A percentile compares a stretch with the other conserved stretches of the same genome.
Conservation (phyloP, 1,140 invertebrate genomes). For the Galleria mellonella region DNA sequence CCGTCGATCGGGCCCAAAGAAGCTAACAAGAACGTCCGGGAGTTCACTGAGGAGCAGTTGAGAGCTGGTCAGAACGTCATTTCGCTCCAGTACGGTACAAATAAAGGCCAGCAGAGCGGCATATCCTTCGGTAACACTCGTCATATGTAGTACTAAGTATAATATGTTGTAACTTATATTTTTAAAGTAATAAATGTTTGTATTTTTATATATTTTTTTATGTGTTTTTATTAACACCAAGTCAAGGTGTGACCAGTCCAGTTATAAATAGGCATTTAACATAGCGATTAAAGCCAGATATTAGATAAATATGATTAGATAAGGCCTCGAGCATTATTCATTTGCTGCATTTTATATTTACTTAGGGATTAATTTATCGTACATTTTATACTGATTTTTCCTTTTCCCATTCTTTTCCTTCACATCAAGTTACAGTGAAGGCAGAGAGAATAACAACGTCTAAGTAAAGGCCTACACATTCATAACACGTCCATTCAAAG, state of each 20-base stretch:
- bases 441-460: too few relatives aligned
- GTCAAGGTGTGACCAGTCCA: constrained; percentile 12
- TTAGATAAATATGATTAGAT: too few relatives aligned
- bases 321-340: too few relatives aligned
- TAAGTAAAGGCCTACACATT: too few relatives aligned
- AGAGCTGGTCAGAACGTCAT: constrained; percentile 93
- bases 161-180: constrained; percentile 1
- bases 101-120: constrained; percentile 94
- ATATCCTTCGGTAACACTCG: constrained; percentile 95
- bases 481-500: too few relatives aligned
- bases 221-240: constrained; percentile 5
- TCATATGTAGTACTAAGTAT: constrained; percentile 89
- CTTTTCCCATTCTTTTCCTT: too few relatives aligned
- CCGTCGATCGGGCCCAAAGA: constrained; percentile 95
- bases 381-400: too few relatives aligned
- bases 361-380: too few relatives aligned
- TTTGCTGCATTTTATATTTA: too few relatives aligned
- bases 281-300: too few relatives aligned
- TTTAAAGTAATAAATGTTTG: constrained; percentile 41
- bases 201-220: constrained; percentile 33
- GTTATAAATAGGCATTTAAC: too few relatives aligned
- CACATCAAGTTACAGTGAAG: too few relatives aligned
- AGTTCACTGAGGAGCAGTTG: constrained; percentile 93
- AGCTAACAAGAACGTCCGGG: constrained; percentile 91
- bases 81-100: constrained; percentile 94